These are phyloP conservation scores for Tragelaphus buxtoni DNA, from an alignment of 2,113 vertebrate genomes.

Conservation along the genomic window DNA sequence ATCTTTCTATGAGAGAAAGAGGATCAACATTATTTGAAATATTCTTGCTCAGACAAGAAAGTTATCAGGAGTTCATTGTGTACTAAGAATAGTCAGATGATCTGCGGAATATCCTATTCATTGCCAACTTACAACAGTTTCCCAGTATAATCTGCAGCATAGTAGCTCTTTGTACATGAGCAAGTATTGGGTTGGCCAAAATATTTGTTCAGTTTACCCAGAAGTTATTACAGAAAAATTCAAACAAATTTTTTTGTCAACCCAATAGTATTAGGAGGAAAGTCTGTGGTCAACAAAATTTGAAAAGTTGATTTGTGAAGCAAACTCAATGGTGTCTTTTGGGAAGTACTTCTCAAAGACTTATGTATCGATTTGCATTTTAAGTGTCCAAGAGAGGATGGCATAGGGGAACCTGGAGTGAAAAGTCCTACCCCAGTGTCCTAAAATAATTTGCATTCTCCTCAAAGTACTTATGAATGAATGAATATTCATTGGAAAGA, in stretches of 20 bases:
- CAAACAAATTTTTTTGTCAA: background rate
- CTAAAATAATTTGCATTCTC: background rate
- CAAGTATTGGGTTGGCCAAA: background rate
- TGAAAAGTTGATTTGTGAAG: background rate
- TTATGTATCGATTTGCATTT: background rate
- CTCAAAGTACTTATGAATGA: background rate
- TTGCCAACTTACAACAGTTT: background rate
- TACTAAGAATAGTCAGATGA: background rate
- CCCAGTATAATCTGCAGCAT: background rate
- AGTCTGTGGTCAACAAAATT: background rate
- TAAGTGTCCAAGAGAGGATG: background rate
- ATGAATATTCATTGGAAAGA: background rate
- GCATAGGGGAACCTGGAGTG: background rate
- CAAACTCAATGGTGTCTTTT: background rate
- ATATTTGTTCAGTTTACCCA: background rate
- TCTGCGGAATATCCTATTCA: background rate
- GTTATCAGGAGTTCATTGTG: background rate
- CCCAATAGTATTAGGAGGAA: background rate
- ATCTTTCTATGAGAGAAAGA: background rate
- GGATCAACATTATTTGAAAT: background rate
- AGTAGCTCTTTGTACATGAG: background rate
- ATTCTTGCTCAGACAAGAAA: background rate
- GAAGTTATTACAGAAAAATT: background rate
- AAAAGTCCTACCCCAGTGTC: background rate
- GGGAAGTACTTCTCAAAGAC: background rate